Base-by-base conservation (phyloP, 92 coral and sea anemone species). In the Phenganax marumi region DNA sequence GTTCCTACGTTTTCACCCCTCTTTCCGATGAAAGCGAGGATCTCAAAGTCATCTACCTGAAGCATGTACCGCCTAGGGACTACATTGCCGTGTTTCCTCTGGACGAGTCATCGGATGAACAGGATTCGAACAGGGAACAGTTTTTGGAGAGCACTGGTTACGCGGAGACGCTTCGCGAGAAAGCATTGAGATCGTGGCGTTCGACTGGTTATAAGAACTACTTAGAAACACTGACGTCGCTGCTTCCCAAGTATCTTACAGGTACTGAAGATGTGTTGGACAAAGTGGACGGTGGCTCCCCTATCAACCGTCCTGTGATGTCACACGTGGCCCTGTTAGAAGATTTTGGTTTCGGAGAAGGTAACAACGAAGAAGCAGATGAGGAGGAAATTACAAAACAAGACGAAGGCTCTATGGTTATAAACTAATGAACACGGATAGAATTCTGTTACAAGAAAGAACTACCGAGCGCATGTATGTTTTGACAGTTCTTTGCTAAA, bases 11-110 rank as follows among this genome's bases (percentile, higher is more conserved):
- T 48, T 78, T 78, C 52, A 61, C 73, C 16, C 83, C 83, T 47
- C 56, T 60, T 5, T 52, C 24, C 16, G 39, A 57, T 13, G 64
- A 49, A 12, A 58, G 39, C 18, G 83, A 61, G 23, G 57, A 43
- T 2, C 46, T 50, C 4, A 48, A 43, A 24, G 73, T 61, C 25
- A 9, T 46, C 49, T 78, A 58, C 22, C 83, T 78, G 17, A 78
- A 78, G 73, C 83, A 78, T 61, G 68, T 78, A 13, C 83, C 83
- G 8, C 83, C 83, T 8, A 78, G 73, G 48, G 83, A 78, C 51
- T 78, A 78, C 60, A 46, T 50, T 24, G 46, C 71, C 8, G 83
- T 78, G 56, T 21, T 24, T 1, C 52, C 81, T 13, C 50, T 77
- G 10, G 81, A 77, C 8, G 56, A 60, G 17, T 23, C 81, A 9